These are phyloP conservation scores for Hylia prasina DNA, from an alignment of 2,113 vertebrate genomes.

Conservation along the genomic window DNA sequence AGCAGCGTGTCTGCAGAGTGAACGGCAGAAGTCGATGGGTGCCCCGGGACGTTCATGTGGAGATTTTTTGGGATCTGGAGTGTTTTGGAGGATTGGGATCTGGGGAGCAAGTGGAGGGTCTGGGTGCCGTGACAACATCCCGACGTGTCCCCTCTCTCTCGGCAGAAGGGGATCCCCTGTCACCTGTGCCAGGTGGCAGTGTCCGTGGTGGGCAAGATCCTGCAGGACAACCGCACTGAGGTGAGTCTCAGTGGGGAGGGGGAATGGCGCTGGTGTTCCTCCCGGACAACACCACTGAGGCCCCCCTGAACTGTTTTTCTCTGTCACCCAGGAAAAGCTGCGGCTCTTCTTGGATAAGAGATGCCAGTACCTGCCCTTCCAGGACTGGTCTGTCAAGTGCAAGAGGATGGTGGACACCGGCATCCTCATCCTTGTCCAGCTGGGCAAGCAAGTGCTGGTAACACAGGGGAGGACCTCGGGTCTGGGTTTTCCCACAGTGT, in stretches of 20 bases:
- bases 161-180: conserved; percentile 85
- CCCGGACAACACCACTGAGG: rapidly evolving
- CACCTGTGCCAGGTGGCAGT: conserved; percentile 85
- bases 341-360: conserved; percentile 82
- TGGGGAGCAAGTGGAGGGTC: background rate
- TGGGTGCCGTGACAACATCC: rapidly evolving
- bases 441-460: conserved; percentile 89
- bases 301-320: background rate
- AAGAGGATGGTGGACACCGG: conserved; percentile 85
- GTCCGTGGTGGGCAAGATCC: conserved; percentile 72
- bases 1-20: rapidly evolving
- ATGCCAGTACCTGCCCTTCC: conserved; percentile 84
- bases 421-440: conserved; percentile 78
- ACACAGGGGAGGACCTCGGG: background rate
- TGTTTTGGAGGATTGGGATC: background rate
- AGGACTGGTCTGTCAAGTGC: conserved; percentile 76
- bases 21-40: rapidly evolving
- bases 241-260: conserved; percentile 50
- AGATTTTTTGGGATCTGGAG: background rate
- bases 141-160: rapidly evolving
- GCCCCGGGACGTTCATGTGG: rapidly evolving
- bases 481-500: background rate
- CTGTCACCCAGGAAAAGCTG: conserved; percentile 76
- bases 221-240: conserved; percentile 87
- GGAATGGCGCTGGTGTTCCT: rapidly evolving